Percentiles rank a stretch among this genome's conserved stretches.
phyloP scores from a whole-genome alignment of 1,140 invertebrate genomes.

The Ceratina australensis region DNA sequence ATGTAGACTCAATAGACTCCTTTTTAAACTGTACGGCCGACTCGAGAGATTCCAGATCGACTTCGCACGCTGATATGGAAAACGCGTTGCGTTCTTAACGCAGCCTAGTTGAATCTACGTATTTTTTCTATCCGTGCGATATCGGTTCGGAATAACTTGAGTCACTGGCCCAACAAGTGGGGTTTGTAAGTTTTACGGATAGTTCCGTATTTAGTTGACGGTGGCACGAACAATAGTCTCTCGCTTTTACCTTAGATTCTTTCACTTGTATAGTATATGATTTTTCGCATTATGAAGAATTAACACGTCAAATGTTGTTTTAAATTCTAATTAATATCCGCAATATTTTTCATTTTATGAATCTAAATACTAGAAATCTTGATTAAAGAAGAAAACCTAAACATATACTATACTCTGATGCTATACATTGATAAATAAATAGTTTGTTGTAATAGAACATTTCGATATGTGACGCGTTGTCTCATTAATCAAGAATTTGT shows the following conservation, averaged over 20 bases:
- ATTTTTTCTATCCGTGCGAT: too few relatives aligned
- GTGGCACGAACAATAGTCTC: not conserved
- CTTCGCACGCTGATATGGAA: too few relatives aligned
- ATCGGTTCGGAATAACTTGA: too few relatives aligned
- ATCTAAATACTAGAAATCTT: not conserved
- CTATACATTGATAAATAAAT: constrained; percentile 1
- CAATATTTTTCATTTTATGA: constrained; percentile 2
- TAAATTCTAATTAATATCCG: not conserved
- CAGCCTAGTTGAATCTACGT: too few relatives aligned
- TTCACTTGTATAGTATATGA: not conserved
- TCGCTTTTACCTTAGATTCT: constrained; percentile 1
- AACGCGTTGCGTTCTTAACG: too few relatives aligned
- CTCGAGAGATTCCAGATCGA: too few relatives aligned
- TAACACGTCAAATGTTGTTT: too few relatives aligned
- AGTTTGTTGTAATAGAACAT: constrained; percentile 29
- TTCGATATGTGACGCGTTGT: constrained; percentile 25
- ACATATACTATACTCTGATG: not conserved
- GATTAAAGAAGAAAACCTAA: too few relatives aligned
- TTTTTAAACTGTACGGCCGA: constrained; percentile 20
- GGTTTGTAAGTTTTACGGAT: constrained; percentile 30
- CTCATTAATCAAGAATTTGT: constrained; percentile 14
- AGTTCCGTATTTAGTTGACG: not conserved
- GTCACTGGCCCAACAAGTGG: too few relatives aligned
- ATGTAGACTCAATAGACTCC: constrained; percentile 6
- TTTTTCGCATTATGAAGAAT: too few relatives aligned